Percentiles rank a stretch among this genome's conserved stretches.
These are phyloP conservation scores for Cinara cedri DNA, from an alignment of 2,888 invertebrate genomes.

Conservation along the genomic window DNA sequence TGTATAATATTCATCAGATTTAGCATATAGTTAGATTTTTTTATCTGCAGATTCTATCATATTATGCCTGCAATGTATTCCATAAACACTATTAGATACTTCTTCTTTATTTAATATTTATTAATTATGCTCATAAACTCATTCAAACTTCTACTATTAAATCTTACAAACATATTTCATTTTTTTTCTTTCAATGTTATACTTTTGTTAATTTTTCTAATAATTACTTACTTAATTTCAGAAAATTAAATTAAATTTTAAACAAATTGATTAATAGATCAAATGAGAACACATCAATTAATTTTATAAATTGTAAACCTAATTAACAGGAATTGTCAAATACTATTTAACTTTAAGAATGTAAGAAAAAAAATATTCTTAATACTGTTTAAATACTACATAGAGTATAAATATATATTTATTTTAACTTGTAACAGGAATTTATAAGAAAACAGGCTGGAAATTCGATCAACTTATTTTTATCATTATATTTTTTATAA, in stretches of 20 bases:
- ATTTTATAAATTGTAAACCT: not conserved
- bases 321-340: not conserved
- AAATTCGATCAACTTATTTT: slow-evolving; percentile 22
- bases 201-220: too few species aligned
- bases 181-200: too few species aligned
- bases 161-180: not conserved
- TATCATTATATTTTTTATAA: slow-evolving; percentile 18
- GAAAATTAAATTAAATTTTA: too few species aligned
- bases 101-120: too few species aligned
- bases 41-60: too few species aligned
- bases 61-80: too few species aligned
- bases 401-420: slow-evolving; percentile 25
- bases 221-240: too few species aligned
- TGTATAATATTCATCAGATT: not conserved
- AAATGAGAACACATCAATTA: not conserved
- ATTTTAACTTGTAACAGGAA: slow-evolving; percentile 47
- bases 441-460: slow-evolving; percentile 32
- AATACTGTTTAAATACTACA: not conserved
- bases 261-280: not conserved
- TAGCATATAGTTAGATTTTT: not conserved
- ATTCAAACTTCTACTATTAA: not conserved
- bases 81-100: too few species aligned
- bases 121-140: too few species aligned
- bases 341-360: not conserved
- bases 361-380: not conserved